Conservation (phyloP, 2,797 vertebrate genomes). For the Botia almorhae region DNA sequence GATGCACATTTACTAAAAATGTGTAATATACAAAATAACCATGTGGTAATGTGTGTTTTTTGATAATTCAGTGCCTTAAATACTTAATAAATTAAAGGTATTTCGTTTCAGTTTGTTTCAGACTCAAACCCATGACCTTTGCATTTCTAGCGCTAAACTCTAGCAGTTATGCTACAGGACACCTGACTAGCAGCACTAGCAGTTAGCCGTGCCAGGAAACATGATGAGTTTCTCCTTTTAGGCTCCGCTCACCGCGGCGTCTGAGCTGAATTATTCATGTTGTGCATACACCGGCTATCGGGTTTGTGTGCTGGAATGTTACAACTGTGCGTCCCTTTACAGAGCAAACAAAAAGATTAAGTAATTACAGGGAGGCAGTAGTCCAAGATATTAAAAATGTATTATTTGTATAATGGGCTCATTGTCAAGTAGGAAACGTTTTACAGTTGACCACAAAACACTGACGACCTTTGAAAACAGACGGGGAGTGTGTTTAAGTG, state of each 20-base stretch:
- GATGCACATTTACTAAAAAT: not conserved
- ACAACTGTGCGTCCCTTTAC: slow-evolving; percentile 20
- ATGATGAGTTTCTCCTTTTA: slow-evolving; percentile 62
- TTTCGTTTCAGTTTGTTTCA: not conserved
- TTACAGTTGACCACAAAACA: not conserved
- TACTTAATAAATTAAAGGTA: not conserved
- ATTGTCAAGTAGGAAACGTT: not conserved
- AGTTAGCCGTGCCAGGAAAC: slow-evolving; percentile 10
- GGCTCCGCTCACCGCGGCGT: slow-evolving; percentile 63
- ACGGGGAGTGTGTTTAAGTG: too few relatives aligned
- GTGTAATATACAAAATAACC: not conserved
- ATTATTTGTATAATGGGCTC: not conserved
- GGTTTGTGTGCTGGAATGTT: slow-evolving; percentile 39
- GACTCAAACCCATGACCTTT: not conserved
- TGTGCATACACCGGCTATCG: slow-evolving; percentile 53
- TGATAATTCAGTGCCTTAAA: not conserved
- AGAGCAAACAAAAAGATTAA: slow-evolving; percentile 14
- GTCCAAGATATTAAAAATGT: slow-evolving; percentile 38
- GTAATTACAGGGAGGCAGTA: slow-evolving; percentile 42
- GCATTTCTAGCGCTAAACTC: not conserved
- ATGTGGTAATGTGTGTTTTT: not conserved
- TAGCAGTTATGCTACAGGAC: not conserved
- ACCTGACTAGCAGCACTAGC: not conserved
- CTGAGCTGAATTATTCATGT: slow-evolving; percentile 75
- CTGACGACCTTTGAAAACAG: too few relatives aligned